phyloP scores from a whole-genome alignment of 1,140 invertebrate species.

The Belonocnema kinseyi region DNA sequence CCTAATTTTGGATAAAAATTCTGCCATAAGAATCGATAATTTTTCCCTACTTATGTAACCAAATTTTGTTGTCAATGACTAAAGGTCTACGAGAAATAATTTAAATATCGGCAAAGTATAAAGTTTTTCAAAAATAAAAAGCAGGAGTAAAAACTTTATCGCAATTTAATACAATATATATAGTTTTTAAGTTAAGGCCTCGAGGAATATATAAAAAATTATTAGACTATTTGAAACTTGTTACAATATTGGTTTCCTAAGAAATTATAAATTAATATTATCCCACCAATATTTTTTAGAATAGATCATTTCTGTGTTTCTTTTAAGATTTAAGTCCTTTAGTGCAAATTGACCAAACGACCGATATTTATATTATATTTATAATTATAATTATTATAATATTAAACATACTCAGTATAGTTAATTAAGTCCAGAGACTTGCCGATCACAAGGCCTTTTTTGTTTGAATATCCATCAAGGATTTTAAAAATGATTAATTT shows the following conservation, averaged over 20 bases:
- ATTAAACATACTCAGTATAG: slow-evolving; percentile 54
- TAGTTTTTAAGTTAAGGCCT: background rate
- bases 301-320: too few relatives aligned
- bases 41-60: too few relatives aligned
- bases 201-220: background rate
- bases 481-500: slow-evolving; percentile 17
- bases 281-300: too few relatives aligned
- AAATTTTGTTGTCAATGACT: too few relatives aligned
- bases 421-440: slow-evolving; percentile 46
- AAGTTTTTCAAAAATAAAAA: slow-evolving; percentile 8
- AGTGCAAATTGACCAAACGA: background rate
- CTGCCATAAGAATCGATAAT: too few relatives aligned
- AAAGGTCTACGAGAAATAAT: too few relatives aligned
- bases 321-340: background rate
- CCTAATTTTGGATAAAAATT: background rate
- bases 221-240: background rate
- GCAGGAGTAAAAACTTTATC: slow-evolving; percentile 4
- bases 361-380: slow-evolving; percentile 4
- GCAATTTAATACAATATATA: background rate
- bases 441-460: slow-evolving; percentile 35
- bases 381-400: slow-evolving; percentile 38
- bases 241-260: background rate
- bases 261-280: background rate
- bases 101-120: background rate
- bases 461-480: background rate